Evolutionary conservation across 2,797 vertebrate species (phyloP), one percentile per base, ranked within the genome.

Genomic region (Sorex maritimensis): DNA sequence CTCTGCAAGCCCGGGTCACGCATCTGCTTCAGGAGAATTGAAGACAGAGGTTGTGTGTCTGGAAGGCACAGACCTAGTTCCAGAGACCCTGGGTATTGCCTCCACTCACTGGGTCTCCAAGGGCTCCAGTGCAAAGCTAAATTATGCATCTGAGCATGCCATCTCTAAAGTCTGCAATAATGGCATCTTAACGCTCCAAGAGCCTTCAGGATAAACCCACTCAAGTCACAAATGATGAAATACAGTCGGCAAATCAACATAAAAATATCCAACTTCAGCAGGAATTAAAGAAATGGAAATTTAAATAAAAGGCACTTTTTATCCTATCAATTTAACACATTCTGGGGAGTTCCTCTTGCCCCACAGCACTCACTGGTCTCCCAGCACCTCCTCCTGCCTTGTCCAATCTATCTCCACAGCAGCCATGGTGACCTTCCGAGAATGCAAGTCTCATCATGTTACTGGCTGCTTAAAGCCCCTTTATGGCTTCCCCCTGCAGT

Each of bases 201-300:
- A 75, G 49, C n/a, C 23, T 23, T 86, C 15, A 84, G 55, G 67
- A 72, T 73, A 44, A 10, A 71, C 30, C 80, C 19, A 75, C 21
- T 58, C 55, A 81, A 65, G 49, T 44, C 86, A 65, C 44, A 92
- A 72, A 63, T 86, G 34, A 91, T 4, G 5, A 63, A 82, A 85
- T 58, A 80, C 2, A 78, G 73, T 63, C 44, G 17, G 63, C n/a
- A 92, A 88, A 86, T 58, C 46, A 69, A 91, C 30, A 90, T 67
- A 90, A 65, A 90, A 93, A 63, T 55, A 81, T 68, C 80, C 30
- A 55, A 75, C 38, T 67, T 89, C 30, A 58, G 72, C 55, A 83
- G 68, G 69, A 93, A 91, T 49, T 30, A 61, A 84, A 88, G 49
- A 92, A 92, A 82, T 52, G 74, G 69, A 93, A 65, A 52, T 73